Percentiles rank a stretch among this genome's conserved stretches.
phyloP scores from a whole-genome alignment of 1,140 invertebrate species.

The Drosophila grimshawi region DNA sequence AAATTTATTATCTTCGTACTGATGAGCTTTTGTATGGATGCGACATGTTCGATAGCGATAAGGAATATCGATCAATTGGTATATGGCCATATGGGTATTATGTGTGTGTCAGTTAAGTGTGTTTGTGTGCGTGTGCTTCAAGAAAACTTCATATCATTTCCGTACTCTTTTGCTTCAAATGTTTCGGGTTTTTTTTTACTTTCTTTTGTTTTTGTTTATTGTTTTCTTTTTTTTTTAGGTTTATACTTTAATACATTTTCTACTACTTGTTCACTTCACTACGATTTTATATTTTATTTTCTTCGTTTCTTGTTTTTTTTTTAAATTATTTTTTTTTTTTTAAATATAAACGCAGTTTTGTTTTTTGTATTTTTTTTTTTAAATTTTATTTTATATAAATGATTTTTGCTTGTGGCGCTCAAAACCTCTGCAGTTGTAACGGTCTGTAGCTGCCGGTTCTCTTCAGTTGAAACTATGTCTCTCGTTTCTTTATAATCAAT shows the following conservation, averaged over 20 bases:
- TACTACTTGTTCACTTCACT: constrained; percentile 53
- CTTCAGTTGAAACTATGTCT: constrained; percentile 70
- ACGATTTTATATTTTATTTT: constrained; percentile 37
- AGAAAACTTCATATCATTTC: constrained; percentile 35
- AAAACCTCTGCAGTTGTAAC: constrained; percentile 66
- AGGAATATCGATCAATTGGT: constrained; percentile 28
- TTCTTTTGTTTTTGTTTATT: constrained; percentile 4
- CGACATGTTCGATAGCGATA: constrained; percentile 38
- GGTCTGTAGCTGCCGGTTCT: constrained; percentile 65
- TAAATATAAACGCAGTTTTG: constrained; percentile 75
- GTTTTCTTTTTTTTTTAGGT: constrained; percentile 6
- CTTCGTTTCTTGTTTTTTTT: constrained; percentile 12
- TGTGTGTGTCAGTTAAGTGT: constrained; percentile 11
- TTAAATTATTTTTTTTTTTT: constrained; percentile 27
- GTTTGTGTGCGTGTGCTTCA: constrained; percentile 28
- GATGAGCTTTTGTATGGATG: constrained; percentile 32
- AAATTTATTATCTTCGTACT: constrained; percentile 25
- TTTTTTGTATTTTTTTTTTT: constrained; percentile 42
- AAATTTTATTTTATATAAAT: constrained; percentile 72
- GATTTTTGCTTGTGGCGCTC: constrained; percentile 74
- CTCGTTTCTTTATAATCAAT: constrained; percentile 52
- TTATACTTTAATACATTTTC: constrained; percentile 54
- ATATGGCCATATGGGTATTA: constrained; percentile 15
- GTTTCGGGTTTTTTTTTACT: constrained; percentile 2
- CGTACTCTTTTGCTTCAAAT: constrained; percentile 21